These are phyloP conservation scores for Argyra leucocephala DNA, from an alignment of 2,888 invertebrate species.

Conservation along the genomic window DNA sequence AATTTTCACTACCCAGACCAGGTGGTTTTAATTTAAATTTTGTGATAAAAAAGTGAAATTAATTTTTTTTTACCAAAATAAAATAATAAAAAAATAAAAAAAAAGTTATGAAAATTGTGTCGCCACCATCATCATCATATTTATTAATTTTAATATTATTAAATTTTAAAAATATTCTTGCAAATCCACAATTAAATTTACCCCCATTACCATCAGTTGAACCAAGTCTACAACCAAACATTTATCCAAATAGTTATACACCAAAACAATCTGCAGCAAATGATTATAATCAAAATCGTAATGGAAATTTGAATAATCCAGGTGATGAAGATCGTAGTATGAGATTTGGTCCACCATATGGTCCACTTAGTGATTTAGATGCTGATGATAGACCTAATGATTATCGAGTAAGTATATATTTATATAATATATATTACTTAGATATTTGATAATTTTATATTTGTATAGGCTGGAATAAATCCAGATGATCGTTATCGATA, in stretches of 20 bases:
- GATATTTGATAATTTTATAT: not conserved
- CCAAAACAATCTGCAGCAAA: constrained; percentile 18
- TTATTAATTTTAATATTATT: not conserved
- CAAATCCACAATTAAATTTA: constrained; percentile 47
- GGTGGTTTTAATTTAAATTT: too few species aligned
- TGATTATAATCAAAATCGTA: constrained; percentile 23
- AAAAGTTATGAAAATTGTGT: too few species aligned
- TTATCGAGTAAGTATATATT: constrained; percentile 31
- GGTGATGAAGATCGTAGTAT: constrained; percentile 39
- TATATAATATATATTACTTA: not conserved
- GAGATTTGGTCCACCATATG: constrained; percentile 40
- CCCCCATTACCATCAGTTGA: constrained; percentile 44
- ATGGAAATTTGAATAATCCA: constrained; percentile 27
- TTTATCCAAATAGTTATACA: constrained; percentile 37
- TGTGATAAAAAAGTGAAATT: too few species aligned
- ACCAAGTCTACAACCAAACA: constrained; percentile 32
- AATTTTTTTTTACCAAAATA: too few species aligned
- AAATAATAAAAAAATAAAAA: too few species aligned
- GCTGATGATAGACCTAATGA: constrained; percentile 38
- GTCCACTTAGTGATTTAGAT: constrained; percentile 26
- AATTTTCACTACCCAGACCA: too few species aligned
- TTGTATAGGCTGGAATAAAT: not conserved
- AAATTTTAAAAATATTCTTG: not conserved
- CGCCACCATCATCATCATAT: too few species aligned
- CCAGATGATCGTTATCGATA: constrained; percentile 34